Evolutionary conservation across 2,888 invertebrate species (phyloP), one percentile per base, ranked within the genome.

Genomic region (Cheilosia variabilis): DNA sequence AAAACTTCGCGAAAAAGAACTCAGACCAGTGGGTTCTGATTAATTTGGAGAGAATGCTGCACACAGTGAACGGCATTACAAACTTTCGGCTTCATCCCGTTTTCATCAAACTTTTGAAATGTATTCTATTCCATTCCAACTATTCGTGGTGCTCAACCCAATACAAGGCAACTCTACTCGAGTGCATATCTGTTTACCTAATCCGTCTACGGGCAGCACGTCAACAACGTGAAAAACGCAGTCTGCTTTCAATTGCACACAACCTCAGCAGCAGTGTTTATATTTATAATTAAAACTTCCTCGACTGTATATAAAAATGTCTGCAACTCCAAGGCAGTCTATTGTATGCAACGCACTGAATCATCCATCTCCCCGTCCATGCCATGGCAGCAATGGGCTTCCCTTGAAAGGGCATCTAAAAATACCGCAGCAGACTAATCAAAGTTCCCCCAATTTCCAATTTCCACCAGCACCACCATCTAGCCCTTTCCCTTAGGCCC

Each of bases 391-490:
- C 7, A 27, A 24, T 55, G 47, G 58, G 58, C 72, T 78, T 79
- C 79, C 79, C 83, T 58, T 55, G 68, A 66, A 66, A 52, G 84
- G 58, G 69, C 65, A 79, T 66, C 84, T 76, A 80, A 80, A 84
- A 84, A 84, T 84, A 84, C 80, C 80, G 50, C 80, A 84, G 57
- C 80, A 73, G 84, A 80, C 75, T 84, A 75, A 84, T 84, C 84
- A 84, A 84, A 84, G 75, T 84, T 84, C 84, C 84, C 84, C 79
- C 84, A 71, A 68, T 65, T 79, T 69, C 37, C 66, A 68, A 65
- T 24, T 43, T 31, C 43, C 58, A 58, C 45, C 66, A 69, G 19
- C 53, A 72, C 47, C 75, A 80, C n/a, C 43, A 73, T 73, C 31
- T 41, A 63, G 60, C 72, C 72, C 68, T 63, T 73, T 15, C 62